Percentiles rank a stretch among this genome's conserved stretches.
phyloP scores from a whole-genome alignment of 2,797 vertebrate genomes.

The Microctenopoma stevenorrisi region DNA sequence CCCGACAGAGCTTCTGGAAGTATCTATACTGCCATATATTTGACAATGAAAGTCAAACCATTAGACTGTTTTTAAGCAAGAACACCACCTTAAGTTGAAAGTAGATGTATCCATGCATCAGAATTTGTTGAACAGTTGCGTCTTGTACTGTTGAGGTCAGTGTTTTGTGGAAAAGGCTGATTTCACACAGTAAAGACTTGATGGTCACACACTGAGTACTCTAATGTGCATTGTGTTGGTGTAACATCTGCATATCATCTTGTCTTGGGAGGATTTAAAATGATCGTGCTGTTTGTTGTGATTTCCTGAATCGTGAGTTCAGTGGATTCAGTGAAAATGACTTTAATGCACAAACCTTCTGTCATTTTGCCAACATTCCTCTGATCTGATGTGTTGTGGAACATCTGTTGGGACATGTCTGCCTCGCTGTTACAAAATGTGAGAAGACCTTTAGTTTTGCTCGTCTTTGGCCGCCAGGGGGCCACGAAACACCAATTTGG shows the following conservation, averaged over 20 bases:
- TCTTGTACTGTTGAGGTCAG: not conserved
- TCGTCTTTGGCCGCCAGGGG: slow-evolving; percentile 56
- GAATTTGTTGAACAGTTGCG: slow-evolving; percentile 2
- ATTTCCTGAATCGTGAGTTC: not conserved
- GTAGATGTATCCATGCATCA: slow-evolving; percentile 7
- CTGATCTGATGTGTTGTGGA: slow-evolving; percentile 56
- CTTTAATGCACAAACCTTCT: slow-evolving; percentile 36
- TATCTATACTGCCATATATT: slow-evolving; percentile 11
- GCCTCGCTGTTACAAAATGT: slow-evolving; percentile 42
- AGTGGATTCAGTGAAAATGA: slow-evolving; percentile 24
- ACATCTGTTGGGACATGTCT: slow-evolving; percentile 73
- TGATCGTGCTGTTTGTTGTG: not conserved
- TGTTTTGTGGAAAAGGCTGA: not conserved
- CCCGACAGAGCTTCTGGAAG: not conserved
- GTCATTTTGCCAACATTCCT: slow-evolving; percentile 72
- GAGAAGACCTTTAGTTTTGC: not conserved
- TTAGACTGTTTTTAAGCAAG: not conserved
- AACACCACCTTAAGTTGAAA: slow-evolving; percentile 11
- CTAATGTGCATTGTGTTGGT: not conserved
- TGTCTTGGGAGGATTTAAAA: slow-evolving; percentile 34
- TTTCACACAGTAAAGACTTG: too few species aligned
- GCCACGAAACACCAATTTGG: slow-evolving; percentile 20
- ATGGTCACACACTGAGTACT: not conserved
- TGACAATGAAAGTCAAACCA: not conserved
- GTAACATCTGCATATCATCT: not conserved